Base-by-base conservation (phyloP, 2,888 invertebrate genomes). In the Agrotis puta region DNA sequence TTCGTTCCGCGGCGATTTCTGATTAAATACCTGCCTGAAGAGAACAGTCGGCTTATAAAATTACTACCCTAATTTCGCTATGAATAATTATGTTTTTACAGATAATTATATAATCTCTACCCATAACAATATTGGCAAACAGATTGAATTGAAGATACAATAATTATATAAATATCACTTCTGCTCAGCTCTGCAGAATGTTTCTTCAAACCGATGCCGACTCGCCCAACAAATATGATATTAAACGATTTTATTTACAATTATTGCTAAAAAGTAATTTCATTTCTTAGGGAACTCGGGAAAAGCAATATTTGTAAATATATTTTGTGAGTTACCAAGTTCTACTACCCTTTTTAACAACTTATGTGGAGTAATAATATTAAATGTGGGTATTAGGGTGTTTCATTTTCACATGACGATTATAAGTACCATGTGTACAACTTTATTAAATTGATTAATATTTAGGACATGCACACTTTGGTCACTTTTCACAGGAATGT, bases 221-320 rank as follows among this genome's bases (percentile, higher is more conserved):
- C 24, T 56, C 63, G 39, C 51, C 51, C 11, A 47, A 66, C 65
- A 65, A 56, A 73, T 54, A 70, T 18, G 22, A 70, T 56, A 64
- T 27, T 64, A 62, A 50, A 70, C 24, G 68, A 74, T 78, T 81
- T 64, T 81, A 81, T 82, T 64, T 75, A 79, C 82, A 81, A 69
- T 75, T 11, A 11, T 39, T 39, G 39, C 39, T 39, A 39, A 39
- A 39, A 39, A 39, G 39, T 51, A 59, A 24, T 53, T 54, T 57
- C 18, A 22, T 67, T 43, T 51, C 61, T 50, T 59, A 22, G 51
- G 64, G 57, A 67, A 71, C 81, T 57, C 63, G 50, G 47, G 16
- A 43, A 64, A 5, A 79, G 67, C 65, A 66, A 67, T 50, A 53
- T 43, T n/a, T 61, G 48, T 56, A n/a, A 33, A 64, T 64, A 64